Evolutionary conservation across 2,888 invertebrate genomes (phyloP).

Genomic region (Julus scandinavius): DNA sequence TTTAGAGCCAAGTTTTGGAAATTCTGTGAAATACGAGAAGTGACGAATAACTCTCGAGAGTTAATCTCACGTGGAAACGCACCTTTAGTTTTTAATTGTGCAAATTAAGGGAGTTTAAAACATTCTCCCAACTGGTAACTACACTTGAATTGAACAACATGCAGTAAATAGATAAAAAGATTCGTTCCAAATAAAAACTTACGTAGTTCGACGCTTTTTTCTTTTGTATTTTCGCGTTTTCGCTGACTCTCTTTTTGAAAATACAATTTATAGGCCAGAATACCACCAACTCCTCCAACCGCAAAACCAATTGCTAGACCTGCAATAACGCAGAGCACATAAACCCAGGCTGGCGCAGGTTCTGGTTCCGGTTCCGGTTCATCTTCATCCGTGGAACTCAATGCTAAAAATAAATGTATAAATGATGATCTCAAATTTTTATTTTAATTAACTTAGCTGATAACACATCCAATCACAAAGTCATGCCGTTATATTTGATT

Average conservation of each 20-base stretch:
- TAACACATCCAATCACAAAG: no score
- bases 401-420: background rate
- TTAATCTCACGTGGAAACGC: no score
- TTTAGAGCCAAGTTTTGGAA: no score
- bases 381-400: background rate
- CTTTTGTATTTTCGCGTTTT: background rate
- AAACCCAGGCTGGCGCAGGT: background rate
- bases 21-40: no score
- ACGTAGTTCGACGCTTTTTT: background rate
- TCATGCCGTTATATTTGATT: no score
- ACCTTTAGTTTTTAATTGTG: no score
- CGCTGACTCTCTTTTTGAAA: background rate
- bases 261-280: conserved; percentile 14
- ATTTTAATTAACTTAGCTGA: background rate
- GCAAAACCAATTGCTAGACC: background rate
- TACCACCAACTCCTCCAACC: background rate
- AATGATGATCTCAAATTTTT: background rate
- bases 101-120: no score
- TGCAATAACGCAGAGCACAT: conserved; percentile 33
- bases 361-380: background rate
- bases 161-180: no score
- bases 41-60: no score
- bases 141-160: no score
- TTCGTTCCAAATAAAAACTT: background rate
- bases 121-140: no score